Conservation (phyloP, 2,113 vertebrate genomes). For the Anguilla rostrata region DNA sequence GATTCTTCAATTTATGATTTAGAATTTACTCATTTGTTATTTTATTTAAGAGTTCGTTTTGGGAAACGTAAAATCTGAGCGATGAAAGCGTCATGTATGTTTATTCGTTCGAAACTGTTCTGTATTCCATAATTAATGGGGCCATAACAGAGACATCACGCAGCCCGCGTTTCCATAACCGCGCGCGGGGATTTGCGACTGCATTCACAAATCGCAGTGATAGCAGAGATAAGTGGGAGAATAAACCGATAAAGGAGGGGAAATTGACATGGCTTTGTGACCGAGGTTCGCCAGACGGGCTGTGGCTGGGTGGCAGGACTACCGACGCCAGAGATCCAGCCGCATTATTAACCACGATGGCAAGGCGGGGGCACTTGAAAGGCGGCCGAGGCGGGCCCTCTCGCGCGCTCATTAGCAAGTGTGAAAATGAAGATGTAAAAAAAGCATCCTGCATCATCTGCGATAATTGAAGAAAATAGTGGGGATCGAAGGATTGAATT, state of each 20-base stretch:
- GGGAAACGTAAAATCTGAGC: neutral
- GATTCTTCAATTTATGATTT: too few species aligned
- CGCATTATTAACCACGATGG: slow-evolving; percentile 18
- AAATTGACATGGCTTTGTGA: slow-evolving; percentile 44
- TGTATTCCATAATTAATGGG: neutral
- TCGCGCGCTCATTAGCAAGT: slow-evolving; percentile 33
- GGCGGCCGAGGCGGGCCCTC: slow-evolving; percentile 20
- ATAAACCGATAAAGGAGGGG: slow-evolving; percentile 43
- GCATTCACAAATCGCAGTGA: neutral
- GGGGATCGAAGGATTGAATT: neutral
- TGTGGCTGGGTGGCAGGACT: slow-evolving; percentile 49
- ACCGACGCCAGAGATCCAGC: slow-evolving; percentile 57
- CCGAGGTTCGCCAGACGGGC: slow-evolving; percentile 41
- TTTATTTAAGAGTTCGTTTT: neutral
- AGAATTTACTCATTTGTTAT: neutral
- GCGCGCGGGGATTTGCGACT: slow-evolving; percentile 36
- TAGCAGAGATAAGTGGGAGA: slow-evolving; percentile 48
- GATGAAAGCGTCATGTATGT: neutral
- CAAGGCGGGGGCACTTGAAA: slow-evolving; percentile 32
- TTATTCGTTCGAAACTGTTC: neutral
- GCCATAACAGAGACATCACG: neutral
- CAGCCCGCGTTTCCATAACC: neutral
- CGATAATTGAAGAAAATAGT: neutral
- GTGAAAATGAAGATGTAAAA: slow-evolving; percentile 27
- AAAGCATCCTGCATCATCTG: neutral